A percentile compares a stretch with the other conserved stretches of the same genome.
phyloP scores from a whole-genome alignment of 2,888 invertebrate species.

The Leptogaster cylindrica region DNA sequence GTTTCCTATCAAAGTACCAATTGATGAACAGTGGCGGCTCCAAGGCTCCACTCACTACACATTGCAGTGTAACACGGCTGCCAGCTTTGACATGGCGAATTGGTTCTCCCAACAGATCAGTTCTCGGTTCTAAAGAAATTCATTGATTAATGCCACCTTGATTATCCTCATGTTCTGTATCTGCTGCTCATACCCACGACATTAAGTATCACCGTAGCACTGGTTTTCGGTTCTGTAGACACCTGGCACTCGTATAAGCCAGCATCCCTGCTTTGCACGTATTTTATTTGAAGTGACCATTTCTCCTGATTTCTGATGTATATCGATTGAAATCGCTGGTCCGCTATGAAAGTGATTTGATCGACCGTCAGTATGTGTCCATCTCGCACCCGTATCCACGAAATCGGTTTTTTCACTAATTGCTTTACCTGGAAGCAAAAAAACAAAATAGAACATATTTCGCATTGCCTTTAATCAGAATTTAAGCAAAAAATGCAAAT shows the following conservation, averaged over 20 bases:
- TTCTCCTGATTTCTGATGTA: slow-evolving; percentile 79
- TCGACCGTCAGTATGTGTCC: slow-evolving; percentile 90
- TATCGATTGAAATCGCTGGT: slow-evolving; percentile 89
- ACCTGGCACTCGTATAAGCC: slow-evolving; percentile 94
- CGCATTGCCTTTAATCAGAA: no score
- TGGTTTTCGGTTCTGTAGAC: slow-evolving; percentile 92
- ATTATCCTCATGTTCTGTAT: background rate
- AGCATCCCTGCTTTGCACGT: slow-evolving; percentile 83
- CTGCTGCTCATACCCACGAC: slow-evolving; percentile 84
- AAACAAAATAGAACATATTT: no score
- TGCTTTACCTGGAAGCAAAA: slow-evolving; percentile 73
- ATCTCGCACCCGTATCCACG: slow-evolving; percentile 87
- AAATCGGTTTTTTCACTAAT: slow-evolving; percentile 87
- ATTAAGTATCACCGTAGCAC: slow-evolving; percentile 86
- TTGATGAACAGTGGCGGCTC: slow-evolving; percentile 92
- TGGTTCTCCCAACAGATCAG: slow-evolving; percentile 85
- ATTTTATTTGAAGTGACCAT: slow-evolving; percentile 90
- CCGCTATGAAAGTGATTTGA: slow-evolving; percentile 81
- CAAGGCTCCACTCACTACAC: slow-evolving; percentile 86
- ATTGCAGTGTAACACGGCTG: slow-evolving; percentile 84
- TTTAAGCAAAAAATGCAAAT: no score
- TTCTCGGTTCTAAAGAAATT: slow-evolving; percentile 76
- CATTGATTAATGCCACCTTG: slow-evolving; percentile 14
- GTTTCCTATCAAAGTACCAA: slow-evolving; percentile 77
- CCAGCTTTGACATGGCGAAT: slow-evolving; percentile 91